Percentiles rank a stretch among this genome's conserved stretches.
Evolutionary conservation across 2,888 invertebrate genomes (phyloP).

Genomic region (Amphipoea lucens): DNA sequence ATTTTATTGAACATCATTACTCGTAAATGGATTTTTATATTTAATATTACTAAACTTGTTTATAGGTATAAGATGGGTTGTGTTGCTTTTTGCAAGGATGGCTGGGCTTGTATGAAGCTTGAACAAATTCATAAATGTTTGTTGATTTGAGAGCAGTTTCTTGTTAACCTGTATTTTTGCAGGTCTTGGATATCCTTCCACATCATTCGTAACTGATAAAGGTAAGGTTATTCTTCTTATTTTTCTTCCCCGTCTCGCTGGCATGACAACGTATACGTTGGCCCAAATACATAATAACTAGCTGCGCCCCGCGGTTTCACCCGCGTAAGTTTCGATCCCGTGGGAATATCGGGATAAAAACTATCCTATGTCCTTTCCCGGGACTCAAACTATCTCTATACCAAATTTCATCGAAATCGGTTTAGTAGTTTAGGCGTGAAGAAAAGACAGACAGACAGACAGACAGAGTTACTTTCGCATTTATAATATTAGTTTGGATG

Average conservation of each 20-base stretch:
- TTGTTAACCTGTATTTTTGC: neutral
- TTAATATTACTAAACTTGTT: constrained; percentile 40
- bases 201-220: neutral
- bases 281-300: neutral
- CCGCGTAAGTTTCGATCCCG: too few relatives aligned
- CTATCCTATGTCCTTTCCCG: too few relatives aligned
- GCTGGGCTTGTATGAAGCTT: neutral
- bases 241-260: neutral
- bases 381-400: too few relatives aligned
- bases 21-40: constrained; percentile 41
- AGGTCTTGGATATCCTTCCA: neutral
- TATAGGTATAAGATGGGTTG: constrained; percentile 4
- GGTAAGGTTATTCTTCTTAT: neutral
- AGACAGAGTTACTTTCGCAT: too few relatives aligned
- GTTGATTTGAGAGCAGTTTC: neutral
- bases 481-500: too few relatives aligned
- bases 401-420: too few relatives aligned
- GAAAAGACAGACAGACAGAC: too few relatives aligned
- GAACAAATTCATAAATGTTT: neutral
- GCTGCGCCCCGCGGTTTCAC: too few relatives aligned
- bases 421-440: too few relatives aligned
- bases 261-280: neutral
- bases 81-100: constrained; percentile 3
- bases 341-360: too few relatives aligned
- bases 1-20: constrained; percentile 48